Percentiles rank a stretch among this genome's conserved stretches.
Evolutionary conservation across 2,113 vertebrate species (phyloP).

Genomic region (Lycocorax pyrrhopterus): DNA sequence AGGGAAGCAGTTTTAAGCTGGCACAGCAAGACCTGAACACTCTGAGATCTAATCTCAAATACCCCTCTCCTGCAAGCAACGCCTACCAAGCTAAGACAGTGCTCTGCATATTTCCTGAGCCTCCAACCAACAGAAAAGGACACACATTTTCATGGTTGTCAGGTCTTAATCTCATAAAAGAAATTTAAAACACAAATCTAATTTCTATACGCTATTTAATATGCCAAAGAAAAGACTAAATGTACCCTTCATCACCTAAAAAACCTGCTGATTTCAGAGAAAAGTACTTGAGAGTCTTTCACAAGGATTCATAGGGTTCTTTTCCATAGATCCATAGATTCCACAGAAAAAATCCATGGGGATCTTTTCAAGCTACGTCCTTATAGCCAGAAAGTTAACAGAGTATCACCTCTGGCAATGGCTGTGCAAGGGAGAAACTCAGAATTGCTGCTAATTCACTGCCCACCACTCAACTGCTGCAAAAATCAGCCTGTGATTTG

Average conservation of each 20-base stretch:
- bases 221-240: not conserved
- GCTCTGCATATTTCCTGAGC: not conserved
- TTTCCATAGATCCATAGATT: too few relatives aligned
- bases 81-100: not conserved
- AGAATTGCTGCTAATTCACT: not conserved
- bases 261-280: not conserved
- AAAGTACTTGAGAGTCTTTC: not conserved
- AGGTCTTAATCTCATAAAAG: not conserved
- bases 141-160: fast-evolving
- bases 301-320: not conserved
- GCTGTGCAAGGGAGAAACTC: not conserved
- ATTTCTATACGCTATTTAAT: not conserved
- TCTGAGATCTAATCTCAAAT: not conserved
- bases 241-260: not conserved
- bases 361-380: not conserved
- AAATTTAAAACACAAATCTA: not conserved
- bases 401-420: not conserved
- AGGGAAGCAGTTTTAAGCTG: not conserved
- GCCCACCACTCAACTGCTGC: not conserved
- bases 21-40: not conserved
- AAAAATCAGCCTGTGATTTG: not conserved
- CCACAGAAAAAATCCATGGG: not conserved
- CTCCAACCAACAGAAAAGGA: not conserved
- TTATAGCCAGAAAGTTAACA: not conserved
- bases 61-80: not conserved